These are phyloP conservation scores for Drosophila setosimentum DNA, from an alignment of 2,888 invertebrate genomes.

Conservation along the genomic window DNA sequence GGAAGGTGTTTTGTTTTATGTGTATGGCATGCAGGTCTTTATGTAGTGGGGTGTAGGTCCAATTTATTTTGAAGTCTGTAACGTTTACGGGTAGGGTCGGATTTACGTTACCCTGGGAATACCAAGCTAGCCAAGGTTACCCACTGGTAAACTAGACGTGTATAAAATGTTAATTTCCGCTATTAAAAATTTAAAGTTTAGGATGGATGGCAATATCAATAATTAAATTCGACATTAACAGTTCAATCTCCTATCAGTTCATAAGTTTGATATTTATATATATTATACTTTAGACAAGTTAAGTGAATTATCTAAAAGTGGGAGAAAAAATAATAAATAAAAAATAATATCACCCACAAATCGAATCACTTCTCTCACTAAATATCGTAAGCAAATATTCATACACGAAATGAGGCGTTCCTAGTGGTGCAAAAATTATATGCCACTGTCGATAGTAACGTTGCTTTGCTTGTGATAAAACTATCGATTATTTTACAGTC, in stretches of 20 bases:
- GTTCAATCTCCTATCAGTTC: neutral
- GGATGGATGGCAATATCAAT: neutral
- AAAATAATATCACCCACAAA: neutral
- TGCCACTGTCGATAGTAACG: neutral
- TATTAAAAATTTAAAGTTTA: neutral
- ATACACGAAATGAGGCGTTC: neutral
- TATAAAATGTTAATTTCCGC: no score
- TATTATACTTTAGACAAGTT: neutral
- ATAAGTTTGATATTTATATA: neutral
- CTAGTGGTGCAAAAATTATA: neutral
- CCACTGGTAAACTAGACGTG: no score
- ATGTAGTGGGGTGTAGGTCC: no score
- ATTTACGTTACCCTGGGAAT: no score
- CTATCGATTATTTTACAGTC: neutral
- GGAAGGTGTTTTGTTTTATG: no score
- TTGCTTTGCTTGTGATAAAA: neutral
- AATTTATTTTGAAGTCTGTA: no score
- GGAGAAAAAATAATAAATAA: no score
- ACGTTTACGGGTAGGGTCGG: no score
- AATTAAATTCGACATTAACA: neutral
- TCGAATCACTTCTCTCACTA: neutral
- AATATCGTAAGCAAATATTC: neutral
- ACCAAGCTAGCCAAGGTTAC: no score
- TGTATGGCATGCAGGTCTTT: no score
- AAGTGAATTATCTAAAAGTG: neutral